Conservation (phyloP, 2,888 invertebrate species). For the Flabesymbios commensalis region DNA sequence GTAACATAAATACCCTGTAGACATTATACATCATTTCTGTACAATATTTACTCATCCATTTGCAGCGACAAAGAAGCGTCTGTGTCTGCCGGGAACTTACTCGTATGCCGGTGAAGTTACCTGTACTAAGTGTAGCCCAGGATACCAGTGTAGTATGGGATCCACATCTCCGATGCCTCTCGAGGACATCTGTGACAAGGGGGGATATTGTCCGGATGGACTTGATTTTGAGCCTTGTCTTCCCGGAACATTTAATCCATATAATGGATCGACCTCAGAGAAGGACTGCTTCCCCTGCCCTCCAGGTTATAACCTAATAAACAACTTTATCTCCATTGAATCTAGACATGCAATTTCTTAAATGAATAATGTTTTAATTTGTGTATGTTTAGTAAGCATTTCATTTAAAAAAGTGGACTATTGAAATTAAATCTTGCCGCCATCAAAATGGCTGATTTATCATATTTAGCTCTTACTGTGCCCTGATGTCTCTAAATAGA, state of each 20-base stretch:
- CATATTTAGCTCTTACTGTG: background rate
- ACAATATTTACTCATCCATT: too few relatives aligned
- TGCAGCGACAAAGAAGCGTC: too few relatives aligned
- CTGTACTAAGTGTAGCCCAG: constrained; percentile 46
- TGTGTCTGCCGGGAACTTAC: constrained; percentile 52
- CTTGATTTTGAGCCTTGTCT: constrained; percentile 44
- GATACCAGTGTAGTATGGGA: constrained; percentile 46
- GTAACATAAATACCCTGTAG: too few relatives aligned
- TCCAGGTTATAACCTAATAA: constrained; percentile 37
- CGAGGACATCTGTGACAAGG: constrained; percentile 43
- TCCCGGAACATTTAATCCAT: constrained; percentile 50
- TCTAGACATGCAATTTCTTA: too few relatives aligned
- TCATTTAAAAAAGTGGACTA: too few relatives aligned
- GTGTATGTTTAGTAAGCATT: too few relatives aligned
- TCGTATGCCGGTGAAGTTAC: constrained; percentile 41
- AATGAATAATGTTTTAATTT: too few relatives aligned
- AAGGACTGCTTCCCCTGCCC: constrained; percentile 48
- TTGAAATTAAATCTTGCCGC: too few relatives aligned
- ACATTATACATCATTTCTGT: too few relatives aligned
- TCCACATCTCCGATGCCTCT: constrained; percentile 47
- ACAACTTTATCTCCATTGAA: background rate
- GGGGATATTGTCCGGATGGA: constrained; percentile 57
- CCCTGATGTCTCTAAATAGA: too few relatives aligned
- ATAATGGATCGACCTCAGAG: constrained; percentile 42
- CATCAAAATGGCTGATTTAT: constrained; percentile 12